Percentiles rank a stretch among this genome's conserved stretches.
Evolutionary conservation across 2,113 vertebrate species (phyloP).

Genomic region (Tapirus terrestris): DNA sequence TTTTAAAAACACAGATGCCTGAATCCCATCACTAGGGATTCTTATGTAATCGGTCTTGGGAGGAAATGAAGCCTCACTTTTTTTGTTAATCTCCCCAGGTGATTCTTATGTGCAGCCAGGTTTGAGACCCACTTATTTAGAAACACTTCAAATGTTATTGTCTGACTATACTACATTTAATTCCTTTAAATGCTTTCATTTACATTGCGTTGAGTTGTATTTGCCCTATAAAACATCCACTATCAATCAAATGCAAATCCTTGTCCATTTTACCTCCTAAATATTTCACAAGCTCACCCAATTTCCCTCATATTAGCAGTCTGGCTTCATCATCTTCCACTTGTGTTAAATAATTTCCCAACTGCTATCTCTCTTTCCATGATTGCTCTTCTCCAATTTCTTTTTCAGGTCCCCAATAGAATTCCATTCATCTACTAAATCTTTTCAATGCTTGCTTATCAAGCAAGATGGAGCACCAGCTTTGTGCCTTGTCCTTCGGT

Average conservation of each 20-base stretch:
- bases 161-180: background rate
- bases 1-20: slow-evolving; percentile 47
- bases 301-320: background rate
- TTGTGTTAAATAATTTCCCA: background rate
- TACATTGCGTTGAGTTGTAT: background rate
- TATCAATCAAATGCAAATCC: background rate
- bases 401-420: background rate
- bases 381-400: background rate
- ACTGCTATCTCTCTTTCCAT: background rate
- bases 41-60: slow-evolving; percentile 58
- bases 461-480: background rate
- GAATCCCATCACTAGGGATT: slow-evolving; percentile 43
- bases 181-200: background rate
- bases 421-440: background rate
- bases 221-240: background rate
- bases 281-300: background rate
- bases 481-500: background rate
- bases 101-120: background rate
- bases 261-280: background rate
- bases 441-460: background rate
- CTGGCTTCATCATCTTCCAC: background rate
- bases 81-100: background rate
- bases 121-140: slow-evolving; percentile 50
- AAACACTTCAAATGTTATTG: background rate
- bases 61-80: background rate